Conservation (phyloP, 2,888 invertebrate genomes). For the Mycalesis mineus region DNA sequence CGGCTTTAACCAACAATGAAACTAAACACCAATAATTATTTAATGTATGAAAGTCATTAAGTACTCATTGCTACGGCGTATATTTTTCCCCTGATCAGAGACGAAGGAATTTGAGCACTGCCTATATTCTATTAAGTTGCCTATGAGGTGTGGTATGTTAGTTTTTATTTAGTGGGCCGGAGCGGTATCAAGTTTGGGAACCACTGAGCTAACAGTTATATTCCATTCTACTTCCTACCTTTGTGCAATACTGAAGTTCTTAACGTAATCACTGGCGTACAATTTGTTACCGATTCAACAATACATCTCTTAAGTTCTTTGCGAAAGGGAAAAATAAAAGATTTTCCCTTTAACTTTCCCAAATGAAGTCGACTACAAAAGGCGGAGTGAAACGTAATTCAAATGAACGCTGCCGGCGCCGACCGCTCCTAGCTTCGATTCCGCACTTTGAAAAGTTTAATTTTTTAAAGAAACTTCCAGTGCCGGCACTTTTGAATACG, state of each 20-base stretch:
- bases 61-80: too few species aligned
- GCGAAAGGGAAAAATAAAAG: constrained; percentile 59
- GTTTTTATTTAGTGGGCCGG: too few species aligned
- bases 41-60: too few species aligned
- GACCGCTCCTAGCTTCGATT: constrained; percentile 66
- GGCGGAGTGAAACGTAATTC: constrained; percentile 68
- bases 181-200: too few species aligned
- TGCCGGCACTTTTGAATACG: constrained; percentile 58
- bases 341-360: constrained; percentile 66
- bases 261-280: constrained; percentile 68
- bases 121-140: too few species aligned
- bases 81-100: too few species aligned
- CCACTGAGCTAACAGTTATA: constrained; percentile 53
- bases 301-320: constrained; percentile 73
- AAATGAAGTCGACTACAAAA: constrained; percentile 77
- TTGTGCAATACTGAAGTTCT: constrained; percentile 46
- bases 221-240: constrained; percentile 57
- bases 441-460: constrained; percentile 67
- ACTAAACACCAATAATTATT: too few species aligned
- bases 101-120: too few species aligned
- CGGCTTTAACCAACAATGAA: too few species aligned
- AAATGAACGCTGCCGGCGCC: constrained; percentile 61
- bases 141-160: too few species aligned
- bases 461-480: constrained; percentile 65
- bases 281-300: constrained; percentile 77